phyloP scores from a whole-genome alignment of 2,888 invertebrate species.

The Dysmachus trigonus region DNA sequence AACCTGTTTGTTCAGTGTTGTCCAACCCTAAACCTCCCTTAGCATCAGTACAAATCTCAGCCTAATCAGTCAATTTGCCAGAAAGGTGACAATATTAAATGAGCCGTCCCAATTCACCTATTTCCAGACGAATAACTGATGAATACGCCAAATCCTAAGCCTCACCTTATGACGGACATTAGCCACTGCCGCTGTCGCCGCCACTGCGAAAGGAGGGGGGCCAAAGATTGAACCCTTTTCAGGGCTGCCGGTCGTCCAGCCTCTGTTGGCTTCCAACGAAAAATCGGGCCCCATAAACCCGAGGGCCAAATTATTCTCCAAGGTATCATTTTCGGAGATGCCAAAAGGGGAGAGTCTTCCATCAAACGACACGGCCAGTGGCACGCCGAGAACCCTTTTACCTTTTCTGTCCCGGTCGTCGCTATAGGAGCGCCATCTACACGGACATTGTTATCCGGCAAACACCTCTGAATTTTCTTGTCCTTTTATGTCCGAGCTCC shows the following conservation, averaged over 20 bases:
- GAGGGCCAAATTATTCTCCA: constrained; percentile 49
- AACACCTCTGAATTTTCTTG: constrained; percentile 44
- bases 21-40: background rate
- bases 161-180: constrained; percentile 30
- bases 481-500: constrained; percentile 46
- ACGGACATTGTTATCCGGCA: constrained; percentile 35
- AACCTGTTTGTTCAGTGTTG: background rate
- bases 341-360: constrained; percentile 46
- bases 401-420: background rate
- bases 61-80: constrained; percentile 31
- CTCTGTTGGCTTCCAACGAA: constrained; percentile 37
- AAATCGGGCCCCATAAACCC: constrained; percentile 49
- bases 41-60: background rate
- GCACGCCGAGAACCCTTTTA: constrained; percentile 25
- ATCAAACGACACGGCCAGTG: constrained; percentile 47
- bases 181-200: background rate
- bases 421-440: background rate
- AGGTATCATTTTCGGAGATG: constrained; percentile 49
- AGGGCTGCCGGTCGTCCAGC: background rate
- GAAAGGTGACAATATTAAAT: constrained; percentile 22
- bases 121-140: constrained; percentile 16
- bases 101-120: constrained; percentile 17
- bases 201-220: background rate
- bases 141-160: constrained; percentile 6
- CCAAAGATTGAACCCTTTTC: background rate